phyloP scores from a whole-genome alignment of 2,797 vertebrate species.

The Muraenolepis orangiensis region DNA sequence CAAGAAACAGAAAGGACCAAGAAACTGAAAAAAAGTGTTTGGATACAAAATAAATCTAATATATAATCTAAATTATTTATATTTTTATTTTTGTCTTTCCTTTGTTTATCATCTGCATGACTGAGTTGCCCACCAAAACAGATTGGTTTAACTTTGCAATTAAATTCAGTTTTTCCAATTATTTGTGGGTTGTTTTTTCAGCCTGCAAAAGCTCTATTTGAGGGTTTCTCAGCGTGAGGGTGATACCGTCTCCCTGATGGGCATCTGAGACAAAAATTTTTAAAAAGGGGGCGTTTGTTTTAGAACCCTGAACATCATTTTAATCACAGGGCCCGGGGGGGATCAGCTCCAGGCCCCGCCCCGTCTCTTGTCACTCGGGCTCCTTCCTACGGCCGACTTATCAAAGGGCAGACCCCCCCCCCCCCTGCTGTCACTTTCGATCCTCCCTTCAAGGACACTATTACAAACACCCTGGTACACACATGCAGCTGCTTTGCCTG shows the following conservation, averaged over 20 bases:
- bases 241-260: too few species aligned
- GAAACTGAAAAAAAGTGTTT: background rate
- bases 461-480: too few species aligned
- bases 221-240: background rate
- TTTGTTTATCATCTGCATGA: background rate
- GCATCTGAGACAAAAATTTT: too few species aligned
- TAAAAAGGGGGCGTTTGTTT: conserved; percentile 49
- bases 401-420: too few species aligned
- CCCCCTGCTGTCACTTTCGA: too few species aligned
- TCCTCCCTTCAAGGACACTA: too few species aligned
- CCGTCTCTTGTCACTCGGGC: conserved; percentile 39
- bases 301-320: too few species aligned
- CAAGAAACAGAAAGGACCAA: too few species aligned
- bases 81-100: background rate
- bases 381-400: conserved; percentile 23
- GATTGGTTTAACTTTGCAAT: conserved; percentile 8
- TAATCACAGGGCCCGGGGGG: conserved; percentile 24
- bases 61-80: too few species aligned
- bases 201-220: conserved; percentile 2
- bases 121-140: background rate
- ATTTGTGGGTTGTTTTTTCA: conserved; percentile 4
- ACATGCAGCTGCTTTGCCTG: too few species aligned
- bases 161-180: conserved; percentile 9
- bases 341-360: conserved; percentile 31
- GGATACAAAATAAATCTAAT: background rate